Percentiles rank a stretch among this genome's conserved stretches.
These are phyloP conservation scores for Xenops minutus DNA, from an alignment of 2,797 vertebrate species.

Conservation along the genomic window DNA sequence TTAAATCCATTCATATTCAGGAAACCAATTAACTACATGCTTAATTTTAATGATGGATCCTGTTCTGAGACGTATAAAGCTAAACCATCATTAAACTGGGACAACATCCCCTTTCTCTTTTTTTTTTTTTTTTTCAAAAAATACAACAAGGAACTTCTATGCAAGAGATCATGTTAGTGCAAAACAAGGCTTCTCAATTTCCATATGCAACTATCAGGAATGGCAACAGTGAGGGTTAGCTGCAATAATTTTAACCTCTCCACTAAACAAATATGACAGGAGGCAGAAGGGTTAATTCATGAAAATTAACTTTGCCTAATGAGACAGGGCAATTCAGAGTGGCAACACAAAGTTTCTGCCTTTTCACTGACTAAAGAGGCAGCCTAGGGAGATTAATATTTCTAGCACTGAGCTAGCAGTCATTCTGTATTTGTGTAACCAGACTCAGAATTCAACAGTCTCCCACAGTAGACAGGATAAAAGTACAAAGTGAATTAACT, in stretches of 20 bases:
- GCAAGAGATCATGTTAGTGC: neutral
- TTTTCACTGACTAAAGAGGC: neutral
- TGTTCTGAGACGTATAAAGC: neutral
- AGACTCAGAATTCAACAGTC: neutral
- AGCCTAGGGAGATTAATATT: neutral
- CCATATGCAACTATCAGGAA: neutral
- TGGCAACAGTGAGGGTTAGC: neutral
- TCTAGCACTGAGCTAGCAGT: neutral
- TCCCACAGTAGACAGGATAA: neutral
- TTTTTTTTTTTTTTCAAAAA: neutral
- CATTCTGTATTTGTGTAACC: neutral
- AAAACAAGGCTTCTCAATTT: neutral
- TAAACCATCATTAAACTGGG: neutral
- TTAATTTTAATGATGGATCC: conserved; percentile 48
- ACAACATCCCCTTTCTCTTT: neutral
- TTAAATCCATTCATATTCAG: conserved; percentile 21
- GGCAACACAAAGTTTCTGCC: neutral
- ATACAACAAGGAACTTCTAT: neutral
- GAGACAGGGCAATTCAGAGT: neutral
- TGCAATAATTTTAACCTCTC: neutral
- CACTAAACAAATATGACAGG: neutral
- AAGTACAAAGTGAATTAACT: neutral
- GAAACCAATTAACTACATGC: conserved; percentile 34
- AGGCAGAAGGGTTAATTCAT: neutral
- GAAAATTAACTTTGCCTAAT: neutral